phyloP scores from a whole-genome alignment of 23 tunicate species.

The Ascidia mentula region DNA sequence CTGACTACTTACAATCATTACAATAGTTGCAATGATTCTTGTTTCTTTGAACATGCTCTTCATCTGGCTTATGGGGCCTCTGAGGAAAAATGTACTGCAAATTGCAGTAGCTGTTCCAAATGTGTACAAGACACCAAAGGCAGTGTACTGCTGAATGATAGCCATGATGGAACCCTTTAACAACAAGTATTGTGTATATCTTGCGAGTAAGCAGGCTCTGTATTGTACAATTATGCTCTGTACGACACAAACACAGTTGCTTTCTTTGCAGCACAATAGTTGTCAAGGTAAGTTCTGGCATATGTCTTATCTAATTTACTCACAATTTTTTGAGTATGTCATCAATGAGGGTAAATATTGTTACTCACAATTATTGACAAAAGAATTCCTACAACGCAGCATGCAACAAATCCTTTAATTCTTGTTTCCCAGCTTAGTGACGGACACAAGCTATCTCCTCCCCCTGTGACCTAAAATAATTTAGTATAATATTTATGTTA shows the following conservation, averaged over 20 bases:
- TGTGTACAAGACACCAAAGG: slow-evolving; percentile 66
- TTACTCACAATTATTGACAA: slow-evolving; percentile 68
- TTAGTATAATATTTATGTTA: too few relatives aligned
- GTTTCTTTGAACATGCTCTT: slow-evolving; percentile 94
- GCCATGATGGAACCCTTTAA: background rate
- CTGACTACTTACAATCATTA: slow-evolving; percentile 56
- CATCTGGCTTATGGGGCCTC: slow-evolving; percentile 82
- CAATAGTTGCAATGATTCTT: slow-evolving; percentile 78
- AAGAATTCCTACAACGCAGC: slow-evolving; percentile 78
- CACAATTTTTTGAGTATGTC: too few relatives aligned
- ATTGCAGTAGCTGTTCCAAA: slow-evolving; percentile 66
- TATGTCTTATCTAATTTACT: too few relatives aligned
- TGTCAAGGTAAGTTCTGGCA: too few relatives aligned
- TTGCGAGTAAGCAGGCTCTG: too few relatives aligned
- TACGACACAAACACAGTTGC: too few relatives aligned
- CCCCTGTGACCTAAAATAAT: slow-evolving; percentile 72
- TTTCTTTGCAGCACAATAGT: too few relatives aligned
- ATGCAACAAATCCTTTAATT: slow-evolving; percentile 80
- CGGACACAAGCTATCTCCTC: slow-evolving; percentile 84
- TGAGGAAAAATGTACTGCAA: slow-evolving; percentile 65
- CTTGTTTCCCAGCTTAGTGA: slow-evolving; percentile 90
- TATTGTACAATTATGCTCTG: too few relatives aligned
- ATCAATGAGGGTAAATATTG: too few relatives aligned
- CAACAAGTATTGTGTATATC: too few relatives aligned
- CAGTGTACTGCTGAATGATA: slow-evolving; percentile 1